Base-by-base conservation (phyloP, 92 coral and sea anemone genomes). In the Scolanthus callimorphus region DNA sequence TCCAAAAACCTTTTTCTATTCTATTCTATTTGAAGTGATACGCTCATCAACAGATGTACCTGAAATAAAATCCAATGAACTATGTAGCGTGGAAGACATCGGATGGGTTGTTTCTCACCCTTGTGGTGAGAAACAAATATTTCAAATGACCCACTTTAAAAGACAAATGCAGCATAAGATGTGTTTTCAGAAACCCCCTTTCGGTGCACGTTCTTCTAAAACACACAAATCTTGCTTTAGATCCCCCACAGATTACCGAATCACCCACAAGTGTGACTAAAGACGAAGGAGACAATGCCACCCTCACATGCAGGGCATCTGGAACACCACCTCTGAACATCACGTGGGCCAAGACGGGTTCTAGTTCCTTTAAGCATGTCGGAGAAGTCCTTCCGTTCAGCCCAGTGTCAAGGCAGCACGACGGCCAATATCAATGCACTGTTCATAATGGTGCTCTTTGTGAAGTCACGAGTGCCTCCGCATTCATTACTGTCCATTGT, bases 291-390 rank as follows among this genome's bases (percentile, higher is more conserved):
- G 17, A 25, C 30, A 37, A 20, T 17, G 17, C 52, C 9, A 31
- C 19, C n/a, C 58, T 65, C 3, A 11, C 20, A 9, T 51, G 60
- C 28, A 52, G 37, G 25, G 71, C 27, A 12, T 29, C 59, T 3
- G 71, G 71, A 13, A 65, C 58, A 15, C n/a, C 49, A 11, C 60
- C 71, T 23, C 51, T 34, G 1, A 59, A 9, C 25, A 29, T 39
- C 9, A 34, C 3, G 1, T 59, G 65, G 65, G 39, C 49, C 9
- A 19, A 17, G 44, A 19, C 11, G 59, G 83, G 57, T 15, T n/a
- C n/a, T n/a, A 34, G 41, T 15, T 34, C 41, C 8, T 34, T 34
- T 15, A 6, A 34, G 8, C 15, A 34, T 34, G 41, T 6, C 8
- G 41, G 41, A 15, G 41, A 6, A 15, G 41, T 34, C 8, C 41